Evolutionary conservation across 2,888 invertebrate species (phyloP).

Genomic region (Clistopyga incitator): DNA sequence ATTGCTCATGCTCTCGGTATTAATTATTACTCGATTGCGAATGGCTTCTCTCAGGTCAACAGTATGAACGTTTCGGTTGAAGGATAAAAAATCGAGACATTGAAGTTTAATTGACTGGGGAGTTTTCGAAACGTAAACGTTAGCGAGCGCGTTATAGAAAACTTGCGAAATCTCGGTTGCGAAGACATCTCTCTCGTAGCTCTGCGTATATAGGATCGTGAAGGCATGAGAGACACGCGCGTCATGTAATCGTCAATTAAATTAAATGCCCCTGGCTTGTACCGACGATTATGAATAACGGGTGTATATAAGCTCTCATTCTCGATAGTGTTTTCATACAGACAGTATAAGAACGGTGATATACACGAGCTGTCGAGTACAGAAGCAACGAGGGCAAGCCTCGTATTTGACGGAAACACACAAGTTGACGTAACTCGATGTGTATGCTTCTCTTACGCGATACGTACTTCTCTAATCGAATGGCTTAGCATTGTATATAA

Average conservation of each 20-base stretch:
- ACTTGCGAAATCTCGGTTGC: slow-evolving; percentile 58
- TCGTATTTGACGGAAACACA: slow-evolving; percentile 62
- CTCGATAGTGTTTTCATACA: slow-evolving; percentile 1
- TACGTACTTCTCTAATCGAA: background rate
- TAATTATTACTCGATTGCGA: background rate
- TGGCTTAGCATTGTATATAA: slow-evolving; percentile 77
- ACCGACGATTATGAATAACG: slow-evolving; percentile 77
- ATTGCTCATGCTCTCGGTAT: background rate
- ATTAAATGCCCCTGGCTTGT: slow-evolving; percentile 75
- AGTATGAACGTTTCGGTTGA: background rate
- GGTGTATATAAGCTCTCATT: slow-evolving; percentile 54
- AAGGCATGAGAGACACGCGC: slow-evolving; percentile 66
- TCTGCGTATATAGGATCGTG: slow-evolving; percentile 20
- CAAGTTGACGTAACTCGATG: slow-evolving; percentile 66
- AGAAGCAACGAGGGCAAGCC: slow-evolving; percentile 79
- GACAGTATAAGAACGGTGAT: slow-evolving; percentile 54
- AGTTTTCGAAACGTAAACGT: background rate
- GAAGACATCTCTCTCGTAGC: slow-evolving; percentile 16
- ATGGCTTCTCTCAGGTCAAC: background rate
- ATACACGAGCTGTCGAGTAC: slow-evolving; percentile 66
- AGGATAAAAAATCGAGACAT: background rate
- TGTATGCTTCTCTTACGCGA: background rate
- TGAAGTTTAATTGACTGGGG: background rate
- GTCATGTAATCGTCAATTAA: slow-evolving; percentile 76
- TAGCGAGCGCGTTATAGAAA: slow-evolving; percentile 59